These are phyloP conservation scores for Dysmachus trigonus DNA, from an alignment of 2,888 invertebrate genomes.

Conservation along the genomic window DNA sequence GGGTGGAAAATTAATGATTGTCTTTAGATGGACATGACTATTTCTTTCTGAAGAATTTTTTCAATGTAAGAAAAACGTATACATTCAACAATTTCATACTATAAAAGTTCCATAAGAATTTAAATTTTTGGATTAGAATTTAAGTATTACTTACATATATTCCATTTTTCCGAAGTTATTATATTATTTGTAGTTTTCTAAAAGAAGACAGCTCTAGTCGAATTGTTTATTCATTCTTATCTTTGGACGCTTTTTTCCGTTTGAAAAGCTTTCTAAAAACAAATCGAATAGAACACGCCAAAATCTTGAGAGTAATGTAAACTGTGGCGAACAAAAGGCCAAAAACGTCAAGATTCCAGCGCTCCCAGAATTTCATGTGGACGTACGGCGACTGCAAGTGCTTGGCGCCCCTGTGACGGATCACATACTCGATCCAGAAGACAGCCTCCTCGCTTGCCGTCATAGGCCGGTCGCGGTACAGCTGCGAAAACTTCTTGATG, in stretches of 20 bases:
- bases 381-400: constrained; percentile 66
- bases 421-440: constrained; percentile 69
- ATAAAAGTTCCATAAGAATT: too few relatives aligned
- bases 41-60: too few relatives aligned
- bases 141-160: too few relatives aligned
- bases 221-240: background rate
- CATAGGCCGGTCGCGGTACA: constrained; percentile 68
- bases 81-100: too few relatives aligned
- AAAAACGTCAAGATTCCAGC: constrained; percentile 65
- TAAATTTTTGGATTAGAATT: too few relatives aligned
- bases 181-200: background rate
- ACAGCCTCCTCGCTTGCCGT: constrained; percentile 66
- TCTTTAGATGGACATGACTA: too few relatives aligned
- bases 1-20: too few relatives aligned
- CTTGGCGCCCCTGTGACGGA: constrained; percentile 66
- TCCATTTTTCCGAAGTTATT: background rate
- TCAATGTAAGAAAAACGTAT: too few relatives aligned
- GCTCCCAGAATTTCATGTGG: constrained; percentile 63
- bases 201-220: background rate
- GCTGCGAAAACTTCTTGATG: constrained; percentile 62
- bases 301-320: constrained; percentile 34
- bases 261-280: background rate
- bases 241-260: background rate
- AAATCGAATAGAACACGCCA: background rate
- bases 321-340: constrained; percentile 50